Conservation (phyloP, 2,113 vertebrate genomes). For the Hypomesus transpacificus region DNA sequence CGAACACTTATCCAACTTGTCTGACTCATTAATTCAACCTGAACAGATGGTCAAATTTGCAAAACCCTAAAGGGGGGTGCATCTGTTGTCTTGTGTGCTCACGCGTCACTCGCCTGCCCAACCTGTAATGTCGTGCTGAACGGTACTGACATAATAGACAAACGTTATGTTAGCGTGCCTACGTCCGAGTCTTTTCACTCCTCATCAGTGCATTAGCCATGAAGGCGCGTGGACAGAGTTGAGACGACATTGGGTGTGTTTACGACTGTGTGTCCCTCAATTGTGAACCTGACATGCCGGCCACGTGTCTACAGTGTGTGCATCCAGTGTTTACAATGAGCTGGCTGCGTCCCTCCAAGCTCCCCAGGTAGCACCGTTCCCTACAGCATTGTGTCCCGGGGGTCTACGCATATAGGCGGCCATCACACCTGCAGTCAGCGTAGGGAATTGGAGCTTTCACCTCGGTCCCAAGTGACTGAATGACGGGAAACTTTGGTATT, state of each 20-base stretch:
- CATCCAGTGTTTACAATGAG: constrained; percentile 34
- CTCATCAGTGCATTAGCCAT: constrained; percentile 41
- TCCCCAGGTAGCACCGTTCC: constrained; percentile 60
- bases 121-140: constrained; percentile 63
- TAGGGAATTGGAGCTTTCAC: constrained; percentile 62
- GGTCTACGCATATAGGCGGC: constrained; percentile 54
- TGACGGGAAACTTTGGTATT: constrained; percentile 41
- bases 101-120: constrained; percentile 58
- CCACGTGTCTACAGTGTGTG: constrained; percentile 35
- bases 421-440: constrained; percentile 73
- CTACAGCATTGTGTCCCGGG: constrained; percentile 56
- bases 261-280: constrained; percentile 8
- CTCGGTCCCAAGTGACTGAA: constrained; percentile 57
- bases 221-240: constrained; percentile 27
- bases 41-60: constrained; percentile 68
- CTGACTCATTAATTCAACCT: constrained; percentile 52
- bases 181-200: constrained; percentile 46
- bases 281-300: constrained; percentile 36
- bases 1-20: constrained; percentile 51
- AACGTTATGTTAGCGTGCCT: constrained; percentile 39
- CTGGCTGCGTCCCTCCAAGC: constrained; percentile 31
- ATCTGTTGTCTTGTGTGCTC: constrained; percentile 71
- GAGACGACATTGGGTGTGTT: constrained; percentile 27
- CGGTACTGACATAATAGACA: constrained; percentile 48
- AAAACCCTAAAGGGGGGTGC: constrained; percentile 46